Percentiles rank a stretch among this genome's conserved stretches.
Evolutionary conservation across 2,113 vertebrate genomes (phyloP).

Genomic region (Trematomus loennbergii): DNA sequence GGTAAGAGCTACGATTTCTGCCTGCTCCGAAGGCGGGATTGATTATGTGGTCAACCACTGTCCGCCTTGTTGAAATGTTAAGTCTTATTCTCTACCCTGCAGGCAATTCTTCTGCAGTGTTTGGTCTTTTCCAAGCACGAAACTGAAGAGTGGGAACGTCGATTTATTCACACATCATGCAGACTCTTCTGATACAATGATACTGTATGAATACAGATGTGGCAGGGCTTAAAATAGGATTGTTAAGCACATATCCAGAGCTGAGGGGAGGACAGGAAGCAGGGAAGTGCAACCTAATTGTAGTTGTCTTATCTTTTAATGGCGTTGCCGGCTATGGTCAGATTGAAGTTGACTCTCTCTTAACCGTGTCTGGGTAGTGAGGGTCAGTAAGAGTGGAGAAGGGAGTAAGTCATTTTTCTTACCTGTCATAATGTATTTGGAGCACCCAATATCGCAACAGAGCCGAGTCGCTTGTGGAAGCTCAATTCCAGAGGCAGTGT

Average conservation of each 20-base stretch:
- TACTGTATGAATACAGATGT: conserved; percentile 66
- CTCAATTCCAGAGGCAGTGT: conserved; percentile 40
- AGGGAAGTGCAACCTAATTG: conserved; percentile 77
- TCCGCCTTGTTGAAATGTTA: conserved; percentile 72
- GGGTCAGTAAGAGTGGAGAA: conserved; percentile 75
- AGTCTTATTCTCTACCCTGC: conserved; percentile 59
- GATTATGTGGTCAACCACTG: conserved; percentile 67
- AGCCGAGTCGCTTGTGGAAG: conserved; percentile 66
- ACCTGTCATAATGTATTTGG: conserved; percentile 80
- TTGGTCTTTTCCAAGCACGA: no score
- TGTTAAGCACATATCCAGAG: conserved; percentile 44
- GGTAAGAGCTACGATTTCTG: conserved; percentile 24
- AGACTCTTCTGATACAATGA: conserved; percentile 49
- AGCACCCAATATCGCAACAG: conserved; percentile 59
- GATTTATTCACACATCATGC: conserved; percentile 60
- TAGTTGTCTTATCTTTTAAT: conserved; percentile 82
- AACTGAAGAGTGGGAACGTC: conserved; percentile 25
- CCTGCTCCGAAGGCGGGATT: conserved; percentile 52
- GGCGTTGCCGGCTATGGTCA: conserved; percentile 64
- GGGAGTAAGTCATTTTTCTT: conserved; percentile 79
- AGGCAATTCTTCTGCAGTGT: conserved; percentile 16
- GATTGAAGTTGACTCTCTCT: conserved; percentile 80
- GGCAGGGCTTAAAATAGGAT: conserved; percentile 63
- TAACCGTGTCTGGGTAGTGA: conserved; percentile 48
- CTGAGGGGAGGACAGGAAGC: conserved; percentile 54